Evolutionary conservation across 2,888 invertebrate genomes (phyloP).

Genomic region (Capitulum mitella): DNA sequence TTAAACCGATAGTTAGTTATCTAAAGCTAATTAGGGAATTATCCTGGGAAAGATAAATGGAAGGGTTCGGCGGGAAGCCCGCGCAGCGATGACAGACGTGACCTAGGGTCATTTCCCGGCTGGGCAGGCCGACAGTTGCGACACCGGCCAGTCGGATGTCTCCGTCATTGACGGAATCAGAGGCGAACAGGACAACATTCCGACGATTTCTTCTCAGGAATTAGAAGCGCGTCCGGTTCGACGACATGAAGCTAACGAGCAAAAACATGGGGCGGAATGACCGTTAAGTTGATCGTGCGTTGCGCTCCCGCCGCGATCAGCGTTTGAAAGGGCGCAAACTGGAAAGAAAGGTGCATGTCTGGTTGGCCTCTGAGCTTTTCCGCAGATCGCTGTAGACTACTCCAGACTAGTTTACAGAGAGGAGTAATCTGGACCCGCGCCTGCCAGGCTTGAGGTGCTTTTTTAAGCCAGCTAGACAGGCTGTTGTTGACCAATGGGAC

Average conservation of each 20-base stretch:
- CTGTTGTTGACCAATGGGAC: too few species aligned
- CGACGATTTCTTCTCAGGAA: neutral
- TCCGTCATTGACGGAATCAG: neutral
- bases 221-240: neutral
- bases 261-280: neutral
- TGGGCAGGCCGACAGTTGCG: neutral
- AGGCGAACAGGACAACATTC: neutral
- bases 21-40: slow-evolving; percentile 23
- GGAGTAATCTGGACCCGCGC: too few species aligned
- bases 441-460: too few species aligned
- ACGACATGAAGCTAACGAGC: neutral
- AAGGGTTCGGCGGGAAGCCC: neutral
- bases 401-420: too few species aligned
- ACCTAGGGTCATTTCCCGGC: neutral
- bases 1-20: slow-evolving; percentile 24
- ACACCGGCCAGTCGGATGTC: neutral
- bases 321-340: too few species aligned
- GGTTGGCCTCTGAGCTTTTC: too few species aligned
- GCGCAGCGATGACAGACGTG: neutral
- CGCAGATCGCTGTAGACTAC: too few species aligned
- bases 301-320: too few species aligned
- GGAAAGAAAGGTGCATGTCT: too few species aligned
- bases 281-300: too few species aligned
- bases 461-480: too few species aligned
- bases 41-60: slow-evolving; percentile 20